Base-by-base conservation (phyloP, 2,113 vertebrate species). In the Tachysurus fulvidraco region DNA sequence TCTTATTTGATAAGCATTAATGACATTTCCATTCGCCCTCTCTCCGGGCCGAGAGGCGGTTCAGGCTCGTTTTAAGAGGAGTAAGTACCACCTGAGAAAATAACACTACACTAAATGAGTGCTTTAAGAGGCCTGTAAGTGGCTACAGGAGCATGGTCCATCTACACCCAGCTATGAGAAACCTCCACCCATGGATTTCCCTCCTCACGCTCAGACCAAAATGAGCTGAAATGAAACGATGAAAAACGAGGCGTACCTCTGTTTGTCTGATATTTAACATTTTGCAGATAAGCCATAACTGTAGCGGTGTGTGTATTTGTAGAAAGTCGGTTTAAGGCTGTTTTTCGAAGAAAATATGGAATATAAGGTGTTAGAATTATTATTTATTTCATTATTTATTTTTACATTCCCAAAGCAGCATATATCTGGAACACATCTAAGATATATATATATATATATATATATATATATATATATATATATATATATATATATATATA, bases 21-120 rank as follows among this genome's bases (percentile, higher is more conserved):
- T 83, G 28, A 69, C 12, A 21, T 79, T 79, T 57, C 83, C 62
- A 55, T 65, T 52, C 46, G 23, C 36, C 57, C 46, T 30, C 76
- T 89, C 80, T 84, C 82, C 85, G 88, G 54, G 23, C 25, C 36
- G 54, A 73, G 50, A 59, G 21, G 50, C 41, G 28, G 80, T 89
- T 87, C 87, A 86, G 44, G 89, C 52, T 90, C 50, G 82, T 83
- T 65, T 83, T 83, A 83, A 44, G 28, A 83, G 77, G 76, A 46
- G 87, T 88, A 89, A 73, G 89, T 86, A 89, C 87, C 92, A 93
- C 91, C 93, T 94, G 93, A 91, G 89, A 87, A 93, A 93, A 93
- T 89, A 93, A 54, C 78, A 36, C 65, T 44, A 87, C 71, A 88
- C 87, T 90, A 92, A 93, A 91, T 91, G 85, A 92, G 89, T 90